Conservation (phyloP, 2,113 vertebrate genomes). For the Nothocercus julius region DNA sequence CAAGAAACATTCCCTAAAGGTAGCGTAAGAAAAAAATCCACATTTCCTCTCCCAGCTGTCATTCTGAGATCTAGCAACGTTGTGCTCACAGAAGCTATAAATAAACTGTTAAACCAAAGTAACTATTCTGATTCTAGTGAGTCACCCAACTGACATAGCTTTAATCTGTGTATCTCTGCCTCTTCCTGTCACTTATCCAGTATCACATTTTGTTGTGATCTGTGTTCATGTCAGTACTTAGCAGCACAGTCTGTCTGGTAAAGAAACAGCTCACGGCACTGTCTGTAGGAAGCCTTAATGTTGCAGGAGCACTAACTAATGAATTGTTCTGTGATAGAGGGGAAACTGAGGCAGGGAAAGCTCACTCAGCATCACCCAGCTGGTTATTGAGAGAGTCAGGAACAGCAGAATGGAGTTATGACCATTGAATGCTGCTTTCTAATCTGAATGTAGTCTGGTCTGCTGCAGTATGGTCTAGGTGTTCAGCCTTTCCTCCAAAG, state of each 20-base stretch:
- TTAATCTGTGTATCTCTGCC: constrained; percentile 19
- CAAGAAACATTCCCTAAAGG: neutral
- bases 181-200: neutral
- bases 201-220: neutral
- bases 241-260: neutral
- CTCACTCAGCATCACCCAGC: neutral
- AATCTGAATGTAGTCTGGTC: neutral
- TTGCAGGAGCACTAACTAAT: neutral
- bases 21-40: neutral
- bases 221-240: neutral
- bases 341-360: neutral
- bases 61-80: neutral
- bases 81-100: constrained; percentile 29
- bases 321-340: neutral
- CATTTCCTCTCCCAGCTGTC: constrained; percentile 32
- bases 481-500: neutral
- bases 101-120: neutral
- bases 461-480: neutral
- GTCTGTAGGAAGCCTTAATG: neutral
- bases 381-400: neutral
- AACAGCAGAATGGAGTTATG: neutral
- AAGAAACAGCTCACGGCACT: neutral
- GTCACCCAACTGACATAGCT: neutral
- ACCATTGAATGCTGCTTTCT: neutral
- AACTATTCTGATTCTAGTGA: neutral